Evolutionary conservation across 2,797 vertebrate genomes (phyloP).

Genomic region (Morus bassanus): DNA sequence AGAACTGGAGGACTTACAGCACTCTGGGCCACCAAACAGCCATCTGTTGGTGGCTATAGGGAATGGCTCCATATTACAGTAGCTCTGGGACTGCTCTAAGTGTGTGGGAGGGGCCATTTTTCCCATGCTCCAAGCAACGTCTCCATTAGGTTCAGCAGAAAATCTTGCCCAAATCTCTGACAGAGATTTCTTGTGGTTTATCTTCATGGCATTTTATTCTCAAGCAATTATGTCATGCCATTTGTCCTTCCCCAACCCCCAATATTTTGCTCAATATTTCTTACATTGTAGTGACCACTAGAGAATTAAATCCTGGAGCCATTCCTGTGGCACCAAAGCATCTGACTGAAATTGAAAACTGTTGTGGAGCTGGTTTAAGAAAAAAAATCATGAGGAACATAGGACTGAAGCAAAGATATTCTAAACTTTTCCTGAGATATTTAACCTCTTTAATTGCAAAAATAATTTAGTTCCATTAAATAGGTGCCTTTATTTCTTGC

Average conservation of each 20-base stretch:
- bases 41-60: not conserved
- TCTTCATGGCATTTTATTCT: not conserved
- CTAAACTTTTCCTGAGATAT: slow-evolving; percentile 17
- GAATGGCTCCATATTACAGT: not conserved
- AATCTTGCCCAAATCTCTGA: not conserved
- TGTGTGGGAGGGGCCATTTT: not conserved
- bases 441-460: slow-evolving; percentile 35
- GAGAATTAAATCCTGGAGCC: slow-evolving; percentile 14
- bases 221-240: not conserved
- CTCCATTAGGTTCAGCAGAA: not conserved
- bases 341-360: slow-evolving; percentile 17
- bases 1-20: not conserved
- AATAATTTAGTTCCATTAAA: slow-evolving; percentile 42
- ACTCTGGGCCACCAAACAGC: not conserved
- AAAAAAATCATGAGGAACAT: slow-evolving; percentile 12
- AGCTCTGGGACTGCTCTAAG: not conserved
- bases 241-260: not conserved
- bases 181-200: not conserved
- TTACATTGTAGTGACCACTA: not conserved
- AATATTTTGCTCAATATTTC: slow-evolving; percentile 21
- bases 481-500: slow-evolving; percentile 9
- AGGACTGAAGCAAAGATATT: slow-evolving; percentile 1
- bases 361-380: not conserved
- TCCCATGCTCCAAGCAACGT: not conserved
- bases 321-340: not conserved